phyloP scores from a whole-genome alignment of 1,140 invertebrate species.

The Pogonus chalceus region DNA sequence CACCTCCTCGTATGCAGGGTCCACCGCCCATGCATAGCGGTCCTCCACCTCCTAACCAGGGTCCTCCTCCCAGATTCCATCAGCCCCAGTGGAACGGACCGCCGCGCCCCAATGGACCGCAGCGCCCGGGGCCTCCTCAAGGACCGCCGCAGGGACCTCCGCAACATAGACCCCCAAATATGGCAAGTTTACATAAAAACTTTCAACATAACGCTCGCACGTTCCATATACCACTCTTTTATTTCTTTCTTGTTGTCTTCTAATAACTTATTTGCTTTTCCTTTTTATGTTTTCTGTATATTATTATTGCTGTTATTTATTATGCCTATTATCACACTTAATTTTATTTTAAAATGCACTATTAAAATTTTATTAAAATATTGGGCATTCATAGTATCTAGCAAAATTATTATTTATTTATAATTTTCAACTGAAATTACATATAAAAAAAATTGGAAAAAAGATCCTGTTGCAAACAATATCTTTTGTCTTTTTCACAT shows the following conservation, averaged over 20 bases:
- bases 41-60: slow-evolving; percentile 41
- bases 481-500: too few relatives aligned
- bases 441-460: too few relatives aligned
- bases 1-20: slow-evolving; percentile 56
- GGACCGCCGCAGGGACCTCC: slow-evolving; percentile 46
- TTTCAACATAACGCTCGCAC: slow-evolving; percentile 13
- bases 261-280: too few relatives aligned
- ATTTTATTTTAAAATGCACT: too few relatives aligned
- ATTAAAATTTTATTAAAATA: too few relatives aligned
- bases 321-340: too few relatives aligned
- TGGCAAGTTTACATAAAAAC: slow-evolving; percentile 42
- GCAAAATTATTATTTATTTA: too few relatives aligned
- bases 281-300: too few relatives aligned
- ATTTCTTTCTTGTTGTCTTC: slow-evolving; percentile 1
- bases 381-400: too few relatives aligned
- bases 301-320: too few relatives aligned
- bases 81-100: slow-evolving; percentile 47
- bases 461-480: too few relatives aligned
- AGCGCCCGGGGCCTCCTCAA: slow-evolving; percentile 43
- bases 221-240: background rate
- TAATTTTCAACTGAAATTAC: too few relatives aligned
- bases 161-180: slow-evolving; percentile 51
- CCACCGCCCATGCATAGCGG: slow-evolving; percentile 41
- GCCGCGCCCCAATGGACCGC: slow-evolving; percentile 39
- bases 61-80: slow-evolving; percentile 46